These are phyloP conservation scores for Leptinotarsa rubiginosa DNA, from an alignment of 2,888 invertebrate species.

Conservation along the genomic window DNA sequence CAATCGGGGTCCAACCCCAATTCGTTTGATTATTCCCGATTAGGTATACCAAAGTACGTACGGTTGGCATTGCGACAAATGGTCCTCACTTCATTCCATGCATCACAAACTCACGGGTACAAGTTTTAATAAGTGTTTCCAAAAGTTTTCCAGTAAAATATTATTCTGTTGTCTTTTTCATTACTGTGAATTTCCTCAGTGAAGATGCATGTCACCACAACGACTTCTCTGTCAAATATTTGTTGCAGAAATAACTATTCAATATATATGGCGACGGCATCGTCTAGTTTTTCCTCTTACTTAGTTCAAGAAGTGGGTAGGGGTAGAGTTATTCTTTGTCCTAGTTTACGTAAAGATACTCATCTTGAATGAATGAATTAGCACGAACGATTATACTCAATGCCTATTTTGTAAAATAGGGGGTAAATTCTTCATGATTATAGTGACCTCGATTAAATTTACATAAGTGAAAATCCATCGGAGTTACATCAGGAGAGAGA, in stretches of 20 bases:
- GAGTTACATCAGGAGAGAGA: no score
- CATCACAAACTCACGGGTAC: constrained; percentile 38
- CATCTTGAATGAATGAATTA: no score
- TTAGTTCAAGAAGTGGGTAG: neutral
- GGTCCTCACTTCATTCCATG: constrained; percentile 33
- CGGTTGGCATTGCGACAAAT: constrained; percentile 47
- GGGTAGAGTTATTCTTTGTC: constrained; percentile 3
- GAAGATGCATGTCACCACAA: constrained; percentile 37
- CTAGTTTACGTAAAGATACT: no score
- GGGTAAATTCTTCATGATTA: no score
- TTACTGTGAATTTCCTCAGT: constrained; percentile 39
- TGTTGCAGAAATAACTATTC: constrained; percentile 34
- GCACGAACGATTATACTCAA: no score
- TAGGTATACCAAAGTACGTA: constrained; percentile 40
- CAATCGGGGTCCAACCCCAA: constrained; percentile 26
- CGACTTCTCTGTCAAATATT: constrained; percentile 40
- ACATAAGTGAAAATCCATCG: no score
- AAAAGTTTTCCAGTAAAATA: constrained; percentile 34
- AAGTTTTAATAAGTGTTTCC: constrained; percentile 44
- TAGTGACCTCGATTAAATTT: no score
- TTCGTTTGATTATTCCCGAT: constrained; percentile 27
- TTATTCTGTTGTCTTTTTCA: constrained; percentile 28
- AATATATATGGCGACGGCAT: constrained; percentile 25
- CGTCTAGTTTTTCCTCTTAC: neutral
- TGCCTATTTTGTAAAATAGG: no score